Conservation (phyloP, 1,140 invertebrate species). For the Galendromus occidentalis region DNA sequence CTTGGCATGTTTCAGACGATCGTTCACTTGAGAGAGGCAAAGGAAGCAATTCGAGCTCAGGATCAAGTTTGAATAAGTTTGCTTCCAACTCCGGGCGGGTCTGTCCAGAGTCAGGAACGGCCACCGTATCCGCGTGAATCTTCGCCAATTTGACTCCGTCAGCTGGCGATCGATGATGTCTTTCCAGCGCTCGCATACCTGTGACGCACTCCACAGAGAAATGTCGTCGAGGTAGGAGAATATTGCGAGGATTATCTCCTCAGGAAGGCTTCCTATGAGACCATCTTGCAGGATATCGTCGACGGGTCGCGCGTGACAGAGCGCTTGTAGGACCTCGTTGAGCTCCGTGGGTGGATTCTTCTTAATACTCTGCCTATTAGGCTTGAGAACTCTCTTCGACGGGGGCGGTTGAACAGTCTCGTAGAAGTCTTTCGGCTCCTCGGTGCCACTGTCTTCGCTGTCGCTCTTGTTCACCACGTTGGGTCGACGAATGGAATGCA, state of each 20-base stretch:
- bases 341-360: background rate
- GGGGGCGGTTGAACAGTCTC: constrained; percentile 16
- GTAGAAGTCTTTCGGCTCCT: constrained; percentile 50
- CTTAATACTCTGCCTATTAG: background rate
- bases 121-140: constrained; percentile 51
- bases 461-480: constrained; percentile 45
- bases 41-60: constrained; percentile 14
- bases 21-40: constrained; percentile 12
- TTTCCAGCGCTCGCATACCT: constrained; percentile 65
- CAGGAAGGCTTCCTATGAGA: constrained; percentile 24
- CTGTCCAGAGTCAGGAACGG: constrained; percentile 39
- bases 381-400: constrained; percentile 9
- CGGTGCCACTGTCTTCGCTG: constrained; percentile 78
- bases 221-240: constrained; percentile 77
- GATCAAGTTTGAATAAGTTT: background rate
- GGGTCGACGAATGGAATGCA: background rate
- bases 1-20: background rate
- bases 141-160: constrained; percentile 50
- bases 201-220: constrained; percentile 60
- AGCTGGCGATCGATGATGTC: constrained; percentile 52
- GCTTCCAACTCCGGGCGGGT: background rate
- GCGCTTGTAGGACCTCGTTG: constrained; percentile 20
- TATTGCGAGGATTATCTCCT: constrained; percentile 56
- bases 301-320: constrained; percentile 29
- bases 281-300: constrained; percentile 44